Percentiles rank a stretch among this genome's conserved stretches.
Evolutionary conservation across 2,888 invertebrate genomes (phyloP).

Genomic region (Drosophila ezoana): DNA sequence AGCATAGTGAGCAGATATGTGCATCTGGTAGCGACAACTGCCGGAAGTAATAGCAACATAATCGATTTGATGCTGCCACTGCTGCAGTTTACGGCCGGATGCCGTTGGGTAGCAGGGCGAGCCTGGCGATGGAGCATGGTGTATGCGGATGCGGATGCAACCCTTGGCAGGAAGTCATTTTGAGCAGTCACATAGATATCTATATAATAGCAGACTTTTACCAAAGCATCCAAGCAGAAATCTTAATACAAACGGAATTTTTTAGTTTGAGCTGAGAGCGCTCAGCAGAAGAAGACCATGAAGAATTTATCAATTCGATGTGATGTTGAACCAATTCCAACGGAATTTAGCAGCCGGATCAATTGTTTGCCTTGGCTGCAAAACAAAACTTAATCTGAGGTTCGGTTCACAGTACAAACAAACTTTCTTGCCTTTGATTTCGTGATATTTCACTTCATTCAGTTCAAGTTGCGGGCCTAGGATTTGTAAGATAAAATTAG

Average conservation of each 20-base stretch:
- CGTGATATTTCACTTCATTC: no score
- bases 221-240: slow-evolving; percentile 25
- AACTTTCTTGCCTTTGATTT: no score
- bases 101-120: slow-evolving; percentile 19
- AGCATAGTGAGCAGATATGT: slow-evolving; percentile 23
- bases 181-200: slow-evolving; percentile 54
- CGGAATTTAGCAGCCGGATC: neutral
- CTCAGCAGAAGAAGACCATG: neutral
- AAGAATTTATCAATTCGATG: neutral
- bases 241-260: slow-evolving; percentile 44
- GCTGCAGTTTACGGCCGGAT: slow-evolving; percentile 64
- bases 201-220: slow-evolving; percentile 17
- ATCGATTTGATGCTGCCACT: slow-evolving; percentile 71
- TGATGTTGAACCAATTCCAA: neutral
- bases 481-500: no score
- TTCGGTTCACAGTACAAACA: no score
- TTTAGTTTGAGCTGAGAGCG: slow-evolving; percentile 4
- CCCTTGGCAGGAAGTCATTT: slow-evolving; percentile 71
- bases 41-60: slow-evolving; percentile 80
- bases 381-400: no score
- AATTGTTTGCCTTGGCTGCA: no score
- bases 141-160: slow-evolving; percentile 14
- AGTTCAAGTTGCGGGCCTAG: no score
- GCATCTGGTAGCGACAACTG: slow-evolving; percentile 71
- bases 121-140: neutral